Conservation (phyloP, 2,888 invertebrate species). For the Eupeodes latifasciatus region DNA sequence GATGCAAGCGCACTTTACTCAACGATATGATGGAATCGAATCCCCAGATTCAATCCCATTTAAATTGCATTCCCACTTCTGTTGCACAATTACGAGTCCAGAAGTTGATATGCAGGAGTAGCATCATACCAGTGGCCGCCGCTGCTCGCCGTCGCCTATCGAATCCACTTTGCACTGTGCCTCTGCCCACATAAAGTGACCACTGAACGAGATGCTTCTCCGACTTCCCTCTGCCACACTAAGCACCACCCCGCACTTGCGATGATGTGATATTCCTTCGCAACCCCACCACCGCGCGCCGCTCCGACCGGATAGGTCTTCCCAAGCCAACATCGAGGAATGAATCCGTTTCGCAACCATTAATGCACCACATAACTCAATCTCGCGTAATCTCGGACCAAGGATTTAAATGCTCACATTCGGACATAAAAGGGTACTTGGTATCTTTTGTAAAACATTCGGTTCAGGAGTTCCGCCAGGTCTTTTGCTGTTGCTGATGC, state of each 20-base stretch:
- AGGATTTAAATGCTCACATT: conserved; percentile 77
- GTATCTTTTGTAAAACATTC: conserved; percentile 78
- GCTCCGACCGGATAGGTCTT: neutral
- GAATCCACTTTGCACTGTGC: conserved; percentile 66
- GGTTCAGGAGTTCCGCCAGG: conserved; percentile 77
- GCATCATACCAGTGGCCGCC: conserved; percentile 6
- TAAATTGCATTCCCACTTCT: conserved; percentile 76
- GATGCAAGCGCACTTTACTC: conserved; percentile 69
- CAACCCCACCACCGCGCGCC: too few species aligned
- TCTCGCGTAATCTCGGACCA: conserved; percentile 74
- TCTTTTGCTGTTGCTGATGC: conserved; percentile 8
- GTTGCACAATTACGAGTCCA: conserved; percentile 50
- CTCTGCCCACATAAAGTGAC: conserved; percentile 57
- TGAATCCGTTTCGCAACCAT: conserved; percentile 76
- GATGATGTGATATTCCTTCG: conserved; percentile 6
- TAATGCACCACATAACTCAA: conserved; percentile 77
- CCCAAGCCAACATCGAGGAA: neutral
- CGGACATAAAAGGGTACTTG: conserved; percentile 77
- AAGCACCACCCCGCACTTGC: neutral
- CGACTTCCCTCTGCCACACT: neutral
- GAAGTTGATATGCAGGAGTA: conserved; percentile 62
- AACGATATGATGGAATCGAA: conserved; percentile 45
- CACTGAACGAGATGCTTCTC: conserved; percentile 39
- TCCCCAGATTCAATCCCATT: conserved; percentile 69
- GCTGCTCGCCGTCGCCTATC: conserved; percentile 47